Conservation (phyloP, 2,797 vertebrate genomes). For the Hyperoplus lanceolatus region DNA sequence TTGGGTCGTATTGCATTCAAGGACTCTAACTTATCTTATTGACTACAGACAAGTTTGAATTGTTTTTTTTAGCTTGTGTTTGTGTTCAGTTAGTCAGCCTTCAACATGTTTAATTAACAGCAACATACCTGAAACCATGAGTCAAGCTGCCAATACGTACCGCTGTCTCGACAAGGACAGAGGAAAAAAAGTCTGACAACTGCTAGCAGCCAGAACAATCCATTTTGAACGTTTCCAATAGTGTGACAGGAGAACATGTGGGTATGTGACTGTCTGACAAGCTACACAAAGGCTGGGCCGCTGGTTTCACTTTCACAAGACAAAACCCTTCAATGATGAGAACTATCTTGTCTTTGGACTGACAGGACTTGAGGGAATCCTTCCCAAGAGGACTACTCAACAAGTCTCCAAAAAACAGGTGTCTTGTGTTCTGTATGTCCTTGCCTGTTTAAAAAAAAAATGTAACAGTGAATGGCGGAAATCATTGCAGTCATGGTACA, state of each 20-base stretch:
- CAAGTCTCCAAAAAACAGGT: background rate
- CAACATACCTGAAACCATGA: background rate
- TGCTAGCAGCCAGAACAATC: background rate
- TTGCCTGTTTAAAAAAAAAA: background rate
- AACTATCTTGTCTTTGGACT: background rate
- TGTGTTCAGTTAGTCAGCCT: background rate
- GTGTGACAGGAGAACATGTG: background rate
- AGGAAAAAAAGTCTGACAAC: background rate
- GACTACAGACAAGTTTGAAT: background rate
- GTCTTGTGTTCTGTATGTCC: background rate
- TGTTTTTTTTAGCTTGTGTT: background rate
- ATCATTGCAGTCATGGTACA: background rate
- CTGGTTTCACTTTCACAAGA: background rate
- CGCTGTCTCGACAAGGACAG: background rate
- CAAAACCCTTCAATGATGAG: background rate
- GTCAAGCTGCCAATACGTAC: background rate
- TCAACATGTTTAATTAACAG: background rate
- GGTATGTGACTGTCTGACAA: background rate
- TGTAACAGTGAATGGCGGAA: background rate
- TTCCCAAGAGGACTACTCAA: no score
- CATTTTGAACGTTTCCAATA: background rate
- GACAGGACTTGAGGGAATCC: background rate
- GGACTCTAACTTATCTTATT: background rate
- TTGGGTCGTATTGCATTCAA: background rate
- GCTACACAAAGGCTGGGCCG: background rate